A percentile compares a stretch with the other conserved stretches of the same genome.
These are phyloP conservation scores for Thaleichthys pacificus DNA, from an alignment of 2,797 vertebrate genomes.

Conservation along the genomic window DNA sequence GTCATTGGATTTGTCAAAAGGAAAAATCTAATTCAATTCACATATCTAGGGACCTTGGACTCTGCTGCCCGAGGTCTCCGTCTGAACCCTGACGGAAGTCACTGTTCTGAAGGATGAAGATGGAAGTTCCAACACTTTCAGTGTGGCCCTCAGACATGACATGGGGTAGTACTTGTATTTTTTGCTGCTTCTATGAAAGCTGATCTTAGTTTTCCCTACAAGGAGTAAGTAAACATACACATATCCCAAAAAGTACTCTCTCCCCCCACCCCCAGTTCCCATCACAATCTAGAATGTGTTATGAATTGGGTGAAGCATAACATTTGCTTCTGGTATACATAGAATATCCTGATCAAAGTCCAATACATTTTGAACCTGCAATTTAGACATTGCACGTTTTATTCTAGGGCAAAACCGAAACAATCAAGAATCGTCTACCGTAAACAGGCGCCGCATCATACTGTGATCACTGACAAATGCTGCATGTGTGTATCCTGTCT, in stretches of 20 bases:
- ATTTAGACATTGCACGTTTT: too few species aligned
- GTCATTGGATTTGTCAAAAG: slow-evolving; percentile 57
- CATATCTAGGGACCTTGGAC: slow-evolving; percentile 85
- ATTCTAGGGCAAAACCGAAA: too few species aligned
- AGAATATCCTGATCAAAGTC: too few species aligned
- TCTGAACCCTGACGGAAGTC: slow-evolving; percentile 80
- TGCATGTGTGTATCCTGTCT: background rate
- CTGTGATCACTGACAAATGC: background rate
- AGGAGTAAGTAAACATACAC: slow-evolving; percentile 2
- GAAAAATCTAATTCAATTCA: slow-evolving; percentile 81
- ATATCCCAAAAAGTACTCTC: background rate
- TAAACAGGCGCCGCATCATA: background rate
- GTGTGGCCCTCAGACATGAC: slow-evolving; percentile 73
- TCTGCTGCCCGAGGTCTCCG: slow-evolving; percentile 81
- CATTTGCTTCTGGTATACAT: too few species aligned
- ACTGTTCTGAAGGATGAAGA: slow-evolving; percentile 81
- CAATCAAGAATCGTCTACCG: too few species aligned
- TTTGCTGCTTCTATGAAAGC: slow-evolving; percentile 61
- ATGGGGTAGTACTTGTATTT: slow-evolving; percentile 70
- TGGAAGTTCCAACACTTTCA: slow-evolving; percentile 74
- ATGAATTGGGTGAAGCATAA: too few species aligned
- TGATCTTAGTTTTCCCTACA: slow-evolving; percentile 33
- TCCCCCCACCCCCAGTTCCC: background rate
- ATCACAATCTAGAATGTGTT: background rate
- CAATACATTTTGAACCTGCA: too few species aligned